Conservation (phyloP, 2,797 vertebrate genomes). For the Clarias pachynema region DNA sequence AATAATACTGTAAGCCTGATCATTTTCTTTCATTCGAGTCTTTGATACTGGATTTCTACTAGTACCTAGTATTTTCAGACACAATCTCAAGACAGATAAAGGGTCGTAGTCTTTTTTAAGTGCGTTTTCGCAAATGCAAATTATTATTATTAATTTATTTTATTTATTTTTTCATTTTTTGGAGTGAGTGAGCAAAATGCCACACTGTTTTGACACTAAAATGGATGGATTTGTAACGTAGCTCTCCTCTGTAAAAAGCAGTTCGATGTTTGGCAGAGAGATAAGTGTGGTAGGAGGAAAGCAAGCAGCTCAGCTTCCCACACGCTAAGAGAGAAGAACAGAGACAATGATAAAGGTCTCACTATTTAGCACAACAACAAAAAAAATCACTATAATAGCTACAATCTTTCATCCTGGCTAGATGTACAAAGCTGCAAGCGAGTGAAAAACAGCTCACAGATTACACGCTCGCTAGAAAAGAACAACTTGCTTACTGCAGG, state of each 20-base stretch:
- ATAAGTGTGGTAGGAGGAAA: conserved; percentile 1
- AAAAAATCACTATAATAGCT: neutral
- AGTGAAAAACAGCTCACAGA: neutral
- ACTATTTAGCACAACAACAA: neutral
- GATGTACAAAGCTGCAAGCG: neutral
- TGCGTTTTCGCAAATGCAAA: neutral
- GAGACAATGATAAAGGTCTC: conserved; percentile 19
- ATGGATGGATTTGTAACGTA: conserved; percentile 13
- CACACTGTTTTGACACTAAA: conserved; percentile 5
- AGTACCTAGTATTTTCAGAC: neutral
- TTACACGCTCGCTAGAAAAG: neutral
- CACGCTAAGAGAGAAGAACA: neutral
- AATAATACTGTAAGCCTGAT: neutral
- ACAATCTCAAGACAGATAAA: neutral
- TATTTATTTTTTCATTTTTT: neutral
- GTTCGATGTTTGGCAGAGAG: conserved; percentile 5
- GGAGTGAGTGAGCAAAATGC: neutral
- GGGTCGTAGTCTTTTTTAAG: neutral
- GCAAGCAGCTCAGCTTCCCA: conserved; percentile 2
- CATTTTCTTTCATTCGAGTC: neutral
- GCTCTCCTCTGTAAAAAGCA: neutral
- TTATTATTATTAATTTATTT: neutral
- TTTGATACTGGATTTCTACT: neutral
- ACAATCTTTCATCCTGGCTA: neutral
- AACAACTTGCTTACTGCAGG: neutral